Evolutionary conservation across 2,888 invertebrate species (phyloP), one percentile per base, ranked within the genome.

Genomic region (Lepidochrysops patricia): DNA sequence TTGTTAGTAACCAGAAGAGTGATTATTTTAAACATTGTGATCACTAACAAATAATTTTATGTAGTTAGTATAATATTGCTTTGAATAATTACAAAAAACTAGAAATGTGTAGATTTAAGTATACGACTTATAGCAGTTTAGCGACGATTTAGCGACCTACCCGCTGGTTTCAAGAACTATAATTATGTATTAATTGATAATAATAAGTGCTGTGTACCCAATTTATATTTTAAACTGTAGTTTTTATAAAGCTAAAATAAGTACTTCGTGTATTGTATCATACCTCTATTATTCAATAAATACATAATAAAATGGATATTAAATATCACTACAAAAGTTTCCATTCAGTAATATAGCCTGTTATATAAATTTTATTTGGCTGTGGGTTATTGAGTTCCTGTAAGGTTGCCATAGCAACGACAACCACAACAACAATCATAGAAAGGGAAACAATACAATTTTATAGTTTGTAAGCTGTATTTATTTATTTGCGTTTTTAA

Each of bases 401-500:
- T 43, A 9, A 6, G 12, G 50, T 26, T 25, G 26, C 26, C n/a
- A 50, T 50, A 64, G 74, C 62, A 69, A 80, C 75, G 37, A 59
- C 12, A 9, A 9, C n/a, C 12, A 34, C 12, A 15, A 29, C 4
- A 54, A 52, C 1, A 6, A 32, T 6, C 29, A 25, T 6, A 32
- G n/a, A 7, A n/a, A 54, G 2, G 32, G 12, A 15, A n/a, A 9
- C 13, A 29, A n/a, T 2, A 15, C 15, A 34, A 25, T 27, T 1
- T 13, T 52, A 15, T 48, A 3, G 13, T 58, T 57, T 23, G 19
- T 15, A 12, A 23, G 23, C 23, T 58, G 25, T 54, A 34, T 23
- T 29, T 25, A 26, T 27, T 19, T 37, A 23, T 37, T 56, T 7
- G 4, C 3, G 6, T 34, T n/a, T 2, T 32, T 34, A 19, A 23